phyloP scores from a whole-genome alignment of 2,797 vertebrate genomes.

The Oceanodroma leucorhoa region DNA sequence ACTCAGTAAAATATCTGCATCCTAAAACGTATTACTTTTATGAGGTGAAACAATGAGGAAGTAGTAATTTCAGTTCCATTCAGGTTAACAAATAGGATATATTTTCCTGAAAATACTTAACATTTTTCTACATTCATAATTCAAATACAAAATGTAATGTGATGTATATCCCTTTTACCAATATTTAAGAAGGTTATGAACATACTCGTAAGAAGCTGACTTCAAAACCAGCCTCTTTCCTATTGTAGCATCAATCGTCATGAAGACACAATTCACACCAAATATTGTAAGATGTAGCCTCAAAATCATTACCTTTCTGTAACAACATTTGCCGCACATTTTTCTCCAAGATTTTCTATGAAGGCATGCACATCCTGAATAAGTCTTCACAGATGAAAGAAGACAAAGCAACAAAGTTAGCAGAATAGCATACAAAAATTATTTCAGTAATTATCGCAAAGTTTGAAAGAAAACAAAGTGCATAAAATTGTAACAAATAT shows the following conservation, averaged over 20 bases:
- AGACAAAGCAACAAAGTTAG: neutral
- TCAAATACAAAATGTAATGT: too few relatives aligned
- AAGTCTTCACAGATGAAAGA: conserved; percentile 76
- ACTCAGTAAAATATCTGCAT: neutral
- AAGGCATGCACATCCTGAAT: conserved; percentile 89
- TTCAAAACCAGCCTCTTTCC: neutral
- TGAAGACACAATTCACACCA: neutral
- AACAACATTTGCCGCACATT: conserved; percentile 82
- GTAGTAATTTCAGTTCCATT: neutral
- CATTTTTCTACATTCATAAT: neutral
- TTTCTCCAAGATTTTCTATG: conserved; percentile 84
- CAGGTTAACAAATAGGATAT: neutral
- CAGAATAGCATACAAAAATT: neutral
- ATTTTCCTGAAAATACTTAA: neutral
- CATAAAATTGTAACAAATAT: neutral
- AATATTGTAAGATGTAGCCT: neutral
- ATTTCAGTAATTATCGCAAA: neutral
- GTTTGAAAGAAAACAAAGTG: neutral
- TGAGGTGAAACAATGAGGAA: neutral
- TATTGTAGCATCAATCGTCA: neutral
- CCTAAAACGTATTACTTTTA: neutral
- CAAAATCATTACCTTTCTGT: conserved; percentile 78
- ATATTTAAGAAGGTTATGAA: neutral
- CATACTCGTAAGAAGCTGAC: neutral
- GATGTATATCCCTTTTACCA: neutral